Evolutionary conservation across 2,888 invertebrate genomes (phyloP), one percentile per base, ranked within the genome.

Genomic region (Cryptocephalus moraei): DNA sequence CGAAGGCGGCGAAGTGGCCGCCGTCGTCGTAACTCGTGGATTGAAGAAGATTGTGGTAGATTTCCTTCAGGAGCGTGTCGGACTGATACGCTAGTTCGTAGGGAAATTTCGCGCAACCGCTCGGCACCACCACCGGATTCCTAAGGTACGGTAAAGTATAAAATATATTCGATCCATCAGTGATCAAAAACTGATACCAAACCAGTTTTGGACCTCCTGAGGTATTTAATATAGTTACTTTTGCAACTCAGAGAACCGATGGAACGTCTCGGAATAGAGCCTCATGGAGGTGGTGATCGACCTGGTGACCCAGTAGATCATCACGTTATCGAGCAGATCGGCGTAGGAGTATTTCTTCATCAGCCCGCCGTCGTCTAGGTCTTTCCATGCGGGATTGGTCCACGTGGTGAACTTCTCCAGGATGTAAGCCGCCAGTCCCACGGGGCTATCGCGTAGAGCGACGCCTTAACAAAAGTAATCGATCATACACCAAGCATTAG

Each of bases 371-470:
- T 89, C 84, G 0, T 72, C 64, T 32, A 69, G 66, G 32, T 68
- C 60, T 42, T 67, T 69, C 63, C 74, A 74, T 0, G 69, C 64
- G 0, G 64, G 62, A 63, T 81, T 76, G 0, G 86, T 87, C 83
- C 86, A 84, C 0, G 81, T 78, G 9, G 83, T 81, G 71, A 91
- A 92, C 66, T 93, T 94, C 61, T 95, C 93, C 9, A 95, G 68
- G 45, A 94, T 86, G 61, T 93, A 95, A 0, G 88, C 88, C 0
- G 91, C 91, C 48, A 95, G 69, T 0, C 91, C 93, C 0, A 84
- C 78, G 0, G 95, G 94, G 0, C 87, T 85, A 56, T 89, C 85
- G 12, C 76, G 72, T 33, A 92, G 66, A 0, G 74, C 83, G 1
- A 79, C 73, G 13, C 88, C 86, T 84, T 57, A 13, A 52, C 48